Conservation (phyloP, 2,888 invertebrate species). For the Escarpia spicata region DNA sequence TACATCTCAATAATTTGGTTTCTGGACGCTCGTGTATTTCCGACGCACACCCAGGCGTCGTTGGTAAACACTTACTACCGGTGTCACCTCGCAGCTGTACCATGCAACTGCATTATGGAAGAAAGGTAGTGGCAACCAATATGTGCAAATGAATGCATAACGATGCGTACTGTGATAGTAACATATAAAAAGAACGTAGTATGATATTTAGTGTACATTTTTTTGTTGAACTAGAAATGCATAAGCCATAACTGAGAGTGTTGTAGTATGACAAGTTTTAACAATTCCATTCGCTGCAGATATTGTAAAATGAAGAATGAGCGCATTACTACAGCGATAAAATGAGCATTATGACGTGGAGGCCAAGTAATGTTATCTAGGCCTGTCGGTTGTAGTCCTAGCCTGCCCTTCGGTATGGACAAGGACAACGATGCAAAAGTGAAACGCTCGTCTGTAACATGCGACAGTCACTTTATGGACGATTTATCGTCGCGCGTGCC, state of each 20-base stretch:
- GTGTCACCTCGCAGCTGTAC: not conserved
- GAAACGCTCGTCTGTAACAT: not conserved
- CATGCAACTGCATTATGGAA: not conserved
- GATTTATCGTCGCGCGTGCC: constrained; percentile 27
- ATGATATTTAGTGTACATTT: not conserved
- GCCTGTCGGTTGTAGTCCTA: not conserved
- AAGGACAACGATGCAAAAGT: not conserved
- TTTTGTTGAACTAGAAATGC: not conserved
- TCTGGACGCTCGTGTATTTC: constrained; percentile 5
- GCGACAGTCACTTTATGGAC: not conserved
- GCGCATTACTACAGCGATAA: not conserved
- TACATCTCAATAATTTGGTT: not conserved
- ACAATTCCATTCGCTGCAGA: not conserved
- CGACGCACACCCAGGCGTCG: not conserved
- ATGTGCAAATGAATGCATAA: not conserved
- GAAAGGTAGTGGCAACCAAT: not conserved
- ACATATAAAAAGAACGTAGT: not conserved
- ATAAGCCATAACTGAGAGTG: not conserved
- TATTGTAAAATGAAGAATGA: not conserved
- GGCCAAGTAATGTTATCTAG: not conserved
- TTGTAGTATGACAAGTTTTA: not conserved
- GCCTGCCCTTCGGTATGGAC: not conserved
- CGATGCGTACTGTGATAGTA: not conserved
- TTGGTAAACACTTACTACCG: not conserved
- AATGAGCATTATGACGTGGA: not conserved